Evolutionary conservation across 1,140 invertebrate species (phyloP).

Genomic region (Drosophila baimaii): DNA sequence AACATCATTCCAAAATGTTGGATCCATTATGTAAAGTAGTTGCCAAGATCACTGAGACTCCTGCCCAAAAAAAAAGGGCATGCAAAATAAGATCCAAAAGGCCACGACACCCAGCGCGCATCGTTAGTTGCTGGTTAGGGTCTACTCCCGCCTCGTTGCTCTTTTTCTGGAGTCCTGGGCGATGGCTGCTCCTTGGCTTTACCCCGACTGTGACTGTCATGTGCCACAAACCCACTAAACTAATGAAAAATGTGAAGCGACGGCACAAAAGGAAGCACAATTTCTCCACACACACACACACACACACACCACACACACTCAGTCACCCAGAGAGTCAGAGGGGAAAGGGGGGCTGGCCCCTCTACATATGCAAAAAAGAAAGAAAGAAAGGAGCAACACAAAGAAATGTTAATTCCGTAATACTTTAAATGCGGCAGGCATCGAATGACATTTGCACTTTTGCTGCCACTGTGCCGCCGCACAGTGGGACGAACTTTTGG

Average conservation of each 20-base stretch:
- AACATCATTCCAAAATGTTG: slow-evolving; percentile 17
- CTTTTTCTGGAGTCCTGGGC: slow-evolving; percentile 44
- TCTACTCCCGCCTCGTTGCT: slow-evolving; percentile 22
- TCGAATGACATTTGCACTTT: slow-evolving; percentile 83
- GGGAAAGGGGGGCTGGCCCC: not conserved
- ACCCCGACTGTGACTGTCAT: slow-evolving; percentile 80
- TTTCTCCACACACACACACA: slow-evolving; percentile 67
- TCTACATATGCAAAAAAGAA: slow-evolving; percentile 17
- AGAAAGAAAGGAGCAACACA: slow-evolving; percentile 56
- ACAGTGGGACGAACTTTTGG: slow-evolving; percentile 64
- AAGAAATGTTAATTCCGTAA: slow-evolving; percentile 83
- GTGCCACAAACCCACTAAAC: slow-evolving; percentile 82
- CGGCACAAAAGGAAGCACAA: slow-evolving; percentile 81
- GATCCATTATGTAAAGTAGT: not conserved
- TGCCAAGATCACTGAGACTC: slow-evolving; percentile 18
- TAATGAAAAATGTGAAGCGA: slow-evolving; percentile 83
- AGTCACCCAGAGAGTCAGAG: not conserved
- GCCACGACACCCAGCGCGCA: slow-evolving; percentile 35
- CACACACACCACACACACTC: slow-evolving; percentile 30
- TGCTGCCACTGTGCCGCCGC: slow-evolving; percentile 67
- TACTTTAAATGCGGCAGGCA: slow-evolving; percentile 82
- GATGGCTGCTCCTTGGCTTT: slow-evolving; percentile 52
- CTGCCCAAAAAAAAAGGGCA: not conserved
- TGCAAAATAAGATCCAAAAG: slow-evolving; percentile 14
- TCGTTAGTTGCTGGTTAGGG: slow-evolving; percentile 42